Evolutionary conservation across 2,797 vertebrate species (phyloP).

Genomic region (Halcyon leucocephala): DNA sequence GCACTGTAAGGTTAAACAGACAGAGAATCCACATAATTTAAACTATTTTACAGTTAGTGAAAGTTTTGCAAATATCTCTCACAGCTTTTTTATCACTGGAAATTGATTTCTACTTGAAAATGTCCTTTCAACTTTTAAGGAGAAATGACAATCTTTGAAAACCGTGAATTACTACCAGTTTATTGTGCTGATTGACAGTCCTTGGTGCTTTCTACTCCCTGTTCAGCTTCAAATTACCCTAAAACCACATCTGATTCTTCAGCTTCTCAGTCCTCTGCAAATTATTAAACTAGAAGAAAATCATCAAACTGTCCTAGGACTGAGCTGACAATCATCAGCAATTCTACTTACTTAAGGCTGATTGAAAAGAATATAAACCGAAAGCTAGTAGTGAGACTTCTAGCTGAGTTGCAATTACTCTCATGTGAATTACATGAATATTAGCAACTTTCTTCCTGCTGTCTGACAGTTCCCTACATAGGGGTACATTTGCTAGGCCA

Average conservation of each 20-base stretch:
- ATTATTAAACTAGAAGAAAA: not conserved
- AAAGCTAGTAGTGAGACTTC: not conserved
- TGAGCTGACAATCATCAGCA: not conserved
- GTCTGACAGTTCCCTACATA: not conserved
- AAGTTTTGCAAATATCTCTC: not conserved
- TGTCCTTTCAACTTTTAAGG: not conserved
- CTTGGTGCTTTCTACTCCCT: not conserved
- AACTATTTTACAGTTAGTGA: not conserved
- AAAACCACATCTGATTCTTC: fast-evolving
- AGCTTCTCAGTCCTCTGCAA: not conserved
- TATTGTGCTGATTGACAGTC: not conserved
- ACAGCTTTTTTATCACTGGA: not conserved
- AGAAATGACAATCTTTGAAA: not conserved
- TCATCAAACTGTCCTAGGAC: not conserved
- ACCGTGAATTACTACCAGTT: not conserved
- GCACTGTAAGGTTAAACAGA: not conserved
- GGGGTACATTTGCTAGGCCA: not conserved
- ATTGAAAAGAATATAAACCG: not conserved
- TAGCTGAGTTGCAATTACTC: fast-evolving
- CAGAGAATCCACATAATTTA: not conserved
- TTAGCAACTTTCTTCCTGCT: not conserved
- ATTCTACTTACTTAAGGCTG: not conserved
- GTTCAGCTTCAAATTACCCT: not conserved
- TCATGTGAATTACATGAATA: fast-evolving
- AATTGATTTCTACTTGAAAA: not conserved